phyloP scores from a whole-genome alignment of 2,888 invertebrate genomes.

The Troglohyphantes excavatus region DNA sequence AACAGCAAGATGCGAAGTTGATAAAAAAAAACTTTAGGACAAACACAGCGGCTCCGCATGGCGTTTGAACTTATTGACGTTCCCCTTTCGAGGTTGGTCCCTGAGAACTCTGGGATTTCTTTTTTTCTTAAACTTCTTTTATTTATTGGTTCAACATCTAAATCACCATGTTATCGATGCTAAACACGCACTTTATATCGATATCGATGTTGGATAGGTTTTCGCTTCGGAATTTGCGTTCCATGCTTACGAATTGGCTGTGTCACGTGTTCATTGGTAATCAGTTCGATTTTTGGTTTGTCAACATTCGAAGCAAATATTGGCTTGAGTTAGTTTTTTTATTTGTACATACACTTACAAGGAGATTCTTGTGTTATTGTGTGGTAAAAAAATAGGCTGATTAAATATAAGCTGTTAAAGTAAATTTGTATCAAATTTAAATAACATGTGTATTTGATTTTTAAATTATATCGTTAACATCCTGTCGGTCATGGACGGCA shows the following conservation, averaged over 20 bases:
- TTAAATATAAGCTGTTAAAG: too few relatives aligned
- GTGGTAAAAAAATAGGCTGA: too few relatives aligned
- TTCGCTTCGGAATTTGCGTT: not conserved
- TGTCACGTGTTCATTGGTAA: not conserved
- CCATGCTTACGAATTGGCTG: not conserved
- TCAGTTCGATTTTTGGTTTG: not conserved
- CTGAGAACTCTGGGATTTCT: not conserved
- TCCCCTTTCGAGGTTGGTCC: conserved; percentile 24
- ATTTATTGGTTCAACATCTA: conserved; percentile 53
- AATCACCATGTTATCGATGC: conserved; percentile 49
- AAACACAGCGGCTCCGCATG: conserved; percentile 1
- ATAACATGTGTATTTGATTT: too few relatives aligned
- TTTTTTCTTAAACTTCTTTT: conserved; percentile 24
- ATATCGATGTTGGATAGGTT: not conserved
- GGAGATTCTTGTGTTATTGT: too few relatives aligned
- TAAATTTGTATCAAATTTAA: too few relatives aligned
- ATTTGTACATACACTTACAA: too few relatives aligned
- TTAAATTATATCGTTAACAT: too few relatives aligned
- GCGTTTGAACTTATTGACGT: conserved; percentile 45
- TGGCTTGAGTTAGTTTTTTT: too few relatives aligned
- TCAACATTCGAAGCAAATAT: not conserved
- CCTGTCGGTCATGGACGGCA: too few relatives aligned
- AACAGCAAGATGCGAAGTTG: conserved; percentile 59
- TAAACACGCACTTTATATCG: conserved; percentile 15
- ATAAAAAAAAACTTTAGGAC: conserved; percentile 53